Conservation (phyloP, 2,797 vertebrate genomes). For the Monodelphis domestica region DNA sequence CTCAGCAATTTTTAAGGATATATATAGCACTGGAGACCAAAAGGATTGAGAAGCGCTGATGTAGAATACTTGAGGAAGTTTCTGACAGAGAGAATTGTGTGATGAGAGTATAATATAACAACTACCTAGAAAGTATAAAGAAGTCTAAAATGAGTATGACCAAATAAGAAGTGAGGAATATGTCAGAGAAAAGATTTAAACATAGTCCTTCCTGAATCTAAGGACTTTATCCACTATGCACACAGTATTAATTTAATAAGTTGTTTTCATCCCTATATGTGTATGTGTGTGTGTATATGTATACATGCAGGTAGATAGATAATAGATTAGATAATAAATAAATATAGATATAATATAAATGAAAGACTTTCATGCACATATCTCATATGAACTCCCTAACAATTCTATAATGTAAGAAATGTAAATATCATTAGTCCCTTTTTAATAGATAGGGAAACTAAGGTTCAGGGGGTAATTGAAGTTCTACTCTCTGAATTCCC, state of each 20-base stretch:
- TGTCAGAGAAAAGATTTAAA: neutral
- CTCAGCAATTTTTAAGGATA: neutral
- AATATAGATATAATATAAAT: neutral
- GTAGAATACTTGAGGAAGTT: neutral
- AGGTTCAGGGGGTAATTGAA: neutral
- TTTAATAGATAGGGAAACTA: neutral
- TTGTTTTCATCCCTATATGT: neutral
- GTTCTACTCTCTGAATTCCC: neutral
- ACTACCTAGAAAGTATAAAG: neutral
- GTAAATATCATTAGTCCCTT: neutral
- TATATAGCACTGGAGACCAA: neutral
- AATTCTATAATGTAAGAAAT: neutral
- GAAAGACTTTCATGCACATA: neutral
- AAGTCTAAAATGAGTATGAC: neutral
- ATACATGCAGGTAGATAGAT: neutral
- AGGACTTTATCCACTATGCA: neutral
- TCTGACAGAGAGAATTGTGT: neutral
- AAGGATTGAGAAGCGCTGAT: neutral
- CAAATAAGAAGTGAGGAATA: neutral
- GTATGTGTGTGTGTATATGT: too few relatives aligned
- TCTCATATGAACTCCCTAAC: neutral
- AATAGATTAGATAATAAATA: neutral
- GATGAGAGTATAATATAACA: neutral
- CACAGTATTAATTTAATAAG: neutral
- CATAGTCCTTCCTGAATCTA: neutral